Evolutionary conservation across 1,140 invertebrate genomes (phyloP), one percentile per base, ranked within the genome.

Genomic region (Andricus grossulariae): DNA sequence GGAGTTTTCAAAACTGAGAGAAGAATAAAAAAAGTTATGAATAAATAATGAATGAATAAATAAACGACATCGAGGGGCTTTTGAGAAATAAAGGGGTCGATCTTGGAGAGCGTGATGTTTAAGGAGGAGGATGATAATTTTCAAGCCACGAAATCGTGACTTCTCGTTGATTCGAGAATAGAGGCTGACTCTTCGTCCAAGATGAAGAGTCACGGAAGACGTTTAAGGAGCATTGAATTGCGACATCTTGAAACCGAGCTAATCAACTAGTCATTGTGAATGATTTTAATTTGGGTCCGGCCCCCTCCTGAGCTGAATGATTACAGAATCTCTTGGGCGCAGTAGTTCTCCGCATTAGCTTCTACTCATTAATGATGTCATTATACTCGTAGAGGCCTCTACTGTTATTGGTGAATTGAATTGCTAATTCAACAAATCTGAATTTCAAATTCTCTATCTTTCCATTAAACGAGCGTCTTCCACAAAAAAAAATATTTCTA

Each of bases 211-310:
- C 52, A 19, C 52, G 52, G 52, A 54, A 10, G 18, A 54, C 7
- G n/a, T 54, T 54, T 54, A 54, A 54, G 18, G 52, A 54, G 52
- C 52, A 54, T 54, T 54, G 52, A 54, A 54, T 54, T 54, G 52
- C 52, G 18, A 54, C 52, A 54, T 54, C 18, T 54, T 19, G 18
- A 18, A 54, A 54, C 18, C 52, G 52, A 54, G 52, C 52, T n/a
- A 54, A 19, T 54, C 52, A 54, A 54, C 52, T 1, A 54, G 52
- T 54, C 52, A 19, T 54, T 54, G 15, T n/a, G 52, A 54, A 54
- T 54, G 18, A 54, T 54, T 54, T 54, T 54, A 54, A 54, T 54
- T 54, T 18, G 7, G 52, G 52, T 19, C 18, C 18, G 52, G 18
- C 52, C 16, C 18, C 11, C 18, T 54, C 1, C 52, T 54, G 18